Evolutionary conservation across 2,113 vertebrate genomes (phyloP).

Genomic region (Equus quagga): DNA sequence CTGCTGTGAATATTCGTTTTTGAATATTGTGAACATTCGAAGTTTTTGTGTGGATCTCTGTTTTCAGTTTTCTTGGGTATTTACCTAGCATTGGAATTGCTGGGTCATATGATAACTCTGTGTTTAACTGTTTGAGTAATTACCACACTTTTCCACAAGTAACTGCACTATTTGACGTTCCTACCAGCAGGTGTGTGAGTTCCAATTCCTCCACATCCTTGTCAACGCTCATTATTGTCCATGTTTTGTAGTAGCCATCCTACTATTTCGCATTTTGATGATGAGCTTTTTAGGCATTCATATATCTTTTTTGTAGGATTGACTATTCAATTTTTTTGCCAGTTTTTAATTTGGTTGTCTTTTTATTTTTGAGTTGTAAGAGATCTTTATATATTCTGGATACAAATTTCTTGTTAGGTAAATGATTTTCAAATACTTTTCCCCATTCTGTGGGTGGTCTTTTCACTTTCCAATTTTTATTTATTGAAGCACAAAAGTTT

Average conservation of each 20-base stretch:
- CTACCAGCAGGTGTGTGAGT: background rate
- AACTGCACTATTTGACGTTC: no score
- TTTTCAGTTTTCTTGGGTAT: background rate
- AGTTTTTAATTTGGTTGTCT: background rate
- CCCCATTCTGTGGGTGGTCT: background rate
- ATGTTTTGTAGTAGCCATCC: background rate
- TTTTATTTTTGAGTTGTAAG: background rate
- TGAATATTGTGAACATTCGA: no score
- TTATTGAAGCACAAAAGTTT: background rate
- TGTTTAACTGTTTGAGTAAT: background rate
- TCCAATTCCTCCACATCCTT: background rate
- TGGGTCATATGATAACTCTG: background rate
- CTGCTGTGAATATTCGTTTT: background rate
- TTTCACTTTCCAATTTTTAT: background rate
- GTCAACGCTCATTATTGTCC: no score
- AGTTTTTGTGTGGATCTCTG: background rate
- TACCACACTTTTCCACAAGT: background rate
- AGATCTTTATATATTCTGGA: background rate
- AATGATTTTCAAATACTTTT: background rate
- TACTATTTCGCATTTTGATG: no score
- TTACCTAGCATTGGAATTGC: fast-evolving
- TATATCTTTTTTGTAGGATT: background rate
- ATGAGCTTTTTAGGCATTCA: background rate
- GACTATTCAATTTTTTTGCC: background rate
- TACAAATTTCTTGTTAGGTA: no score